phyloP scores from a whole-genome alignment of 1,140 invertebrate genomes.

The Neomicropteryx cornuta region DNA sequence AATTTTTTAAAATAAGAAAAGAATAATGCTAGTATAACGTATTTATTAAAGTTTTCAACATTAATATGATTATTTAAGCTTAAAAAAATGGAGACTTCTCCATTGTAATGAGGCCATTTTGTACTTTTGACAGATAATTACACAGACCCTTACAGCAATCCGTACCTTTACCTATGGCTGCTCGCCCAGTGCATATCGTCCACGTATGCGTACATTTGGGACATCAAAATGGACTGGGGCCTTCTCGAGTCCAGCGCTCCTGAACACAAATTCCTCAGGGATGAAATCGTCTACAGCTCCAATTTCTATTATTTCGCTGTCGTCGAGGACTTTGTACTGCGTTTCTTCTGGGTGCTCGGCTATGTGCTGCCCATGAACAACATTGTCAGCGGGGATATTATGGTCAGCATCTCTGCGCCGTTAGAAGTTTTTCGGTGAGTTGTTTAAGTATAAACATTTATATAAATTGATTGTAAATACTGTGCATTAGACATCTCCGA shows the following conservation, averaged over 20 bases:
- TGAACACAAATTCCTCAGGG: constrained; percentile 71
- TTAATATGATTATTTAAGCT: too few species aligned
- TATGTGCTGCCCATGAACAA: constrained; percentile 79
- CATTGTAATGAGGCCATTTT: too few species aligned
- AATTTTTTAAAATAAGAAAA: too few species aligned
- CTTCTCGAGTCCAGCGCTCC: constrained; percentile 81
- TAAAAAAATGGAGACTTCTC: too few species aligned
- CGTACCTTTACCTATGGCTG: constrained; percentile 75
- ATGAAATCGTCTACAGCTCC: constrained; percentile 71
- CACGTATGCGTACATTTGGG: constrained; percentile 85
- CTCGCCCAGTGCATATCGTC: constrained; percentile 64
- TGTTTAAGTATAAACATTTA: too few species aligned
- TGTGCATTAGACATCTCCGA: neutral
- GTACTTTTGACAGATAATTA: constrained; percentile 44
- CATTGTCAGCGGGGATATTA: constrained; percentile 68
- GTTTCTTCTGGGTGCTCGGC: constrained; percentile 87
- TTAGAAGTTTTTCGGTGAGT: constrained; percentile 87
- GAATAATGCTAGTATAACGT: too few species aligned
- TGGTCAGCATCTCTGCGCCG: constrained; percentile 80
- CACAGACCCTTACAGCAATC: constrained; percentile 52
- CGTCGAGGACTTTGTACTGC: constrained; percentile 85
- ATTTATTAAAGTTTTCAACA: too few species aligned
- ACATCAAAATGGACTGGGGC: constrained; percentile 98
- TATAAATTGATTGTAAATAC: neutral
- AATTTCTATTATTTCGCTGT: constrained; percentile 94